Evolutionary conservation across 1,140 invertebrate species (phyloP).

Genomic region (Himalopsyche phryganea): DNA sequence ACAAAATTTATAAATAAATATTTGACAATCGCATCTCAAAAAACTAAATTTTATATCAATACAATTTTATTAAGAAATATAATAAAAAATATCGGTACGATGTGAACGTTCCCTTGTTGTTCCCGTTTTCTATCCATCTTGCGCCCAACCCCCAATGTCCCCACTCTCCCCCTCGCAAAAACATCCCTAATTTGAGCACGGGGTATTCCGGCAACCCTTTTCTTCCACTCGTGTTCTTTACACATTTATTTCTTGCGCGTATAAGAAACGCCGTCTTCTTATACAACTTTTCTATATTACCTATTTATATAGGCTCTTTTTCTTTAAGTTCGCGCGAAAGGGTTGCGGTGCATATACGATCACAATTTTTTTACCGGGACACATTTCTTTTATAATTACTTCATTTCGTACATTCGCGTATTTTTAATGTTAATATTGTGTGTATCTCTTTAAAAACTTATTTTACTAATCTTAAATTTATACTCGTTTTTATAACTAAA

Average conservation of each 20-base stretch:
- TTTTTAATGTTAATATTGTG: no score
- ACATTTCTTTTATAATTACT: no score
- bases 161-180: constrained; percentile 28
- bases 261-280: constrained; percentile 35
- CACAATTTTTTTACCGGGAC: constrained; percentile 1
- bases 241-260: constrained; percentile 36
- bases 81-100: neutral
- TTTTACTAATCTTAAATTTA: no score
- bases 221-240: constrained; percentile 35
- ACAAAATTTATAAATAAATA: no score
- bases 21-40: no score
- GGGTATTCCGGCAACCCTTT: constrained; percentile 34
- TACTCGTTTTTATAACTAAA: no score
- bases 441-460: no score
- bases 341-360: constrained; percentile 24
- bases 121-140: constrained; percentile 13
- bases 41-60: no score
- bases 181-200: constrained; percentile 35
- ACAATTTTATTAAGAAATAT: neutral
- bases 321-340: constrained; percentile 33
- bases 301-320: constrained; percentile 35
- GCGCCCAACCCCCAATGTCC: constrained; percentile 4
- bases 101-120: constrained; percentile 12
- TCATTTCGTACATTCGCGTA: no score
- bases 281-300: constrained; percentile 36